A percentile compares a stretch with the other conserved stretches of the same genome.
Evolutionary conservation across 2,797 vertebrate genomes (phyloP).

Genomic region (Gallinago solitaria): DNA sequence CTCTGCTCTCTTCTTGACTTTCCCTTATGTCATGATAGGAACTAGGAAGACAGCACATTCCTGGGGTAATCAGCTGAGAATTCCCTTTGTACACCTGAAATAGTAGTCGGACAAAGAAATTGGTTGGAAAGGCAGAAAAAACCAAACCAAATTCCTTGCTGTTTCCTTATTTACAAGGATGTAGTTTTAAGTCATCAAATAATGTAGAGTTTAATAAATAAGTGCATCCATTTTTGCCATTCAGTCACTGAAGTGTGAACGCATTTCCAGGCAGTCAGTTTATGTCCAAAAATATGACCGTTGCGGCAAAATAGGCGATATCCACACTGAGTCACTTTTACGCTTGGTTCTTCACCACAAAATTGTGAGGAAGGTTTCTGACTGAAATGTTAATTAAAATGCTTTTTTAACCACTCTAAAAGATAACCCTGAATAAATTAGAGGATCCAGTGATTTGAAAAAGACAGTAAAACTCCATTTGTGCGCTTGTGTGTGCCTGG

Average conservation of each 20-base stretch:
- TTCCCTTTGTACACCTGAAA: not conserved
- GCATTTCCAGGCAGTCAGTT: not conserved
- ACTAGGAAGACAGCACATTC: not conserved
- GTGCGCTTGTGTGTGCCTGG: not conserved
- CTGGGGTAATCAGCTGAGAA: not conserved
- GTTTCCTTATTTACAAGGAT: not conserved
- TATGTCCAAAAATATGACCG: not conserved
- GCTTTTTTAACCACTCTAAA: not conserved
- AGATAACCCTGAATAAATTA: not conserved
- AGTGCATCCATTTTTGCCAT: not conserved
- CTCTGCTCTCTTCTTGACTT: not conserved
- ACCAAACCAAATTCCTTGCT: rapidly evolving
- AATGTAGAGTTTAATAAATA: not conserved
- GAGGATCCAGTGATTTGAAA: not conserved
- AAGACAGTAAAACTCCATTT: not conserved
- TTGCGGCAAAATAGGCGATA: not conserved
- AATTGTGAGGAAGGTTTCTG: not conserved
- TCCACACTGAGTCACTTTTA: not conserved
- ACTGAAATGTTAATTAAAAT: not conserved
- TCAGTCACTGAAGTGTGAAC: not conserved
- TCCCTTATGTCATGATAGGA: not conserved
- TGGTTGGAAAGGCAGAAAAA: not conserved
- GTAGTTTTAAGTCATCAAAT: not conserved
- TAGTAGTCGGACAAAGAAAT: not conserved
- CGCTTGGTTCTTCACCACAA: not conserved